Conservation (phyloP, 2,888 invertebrate species). For the Zonitis immaculata region DNA sequence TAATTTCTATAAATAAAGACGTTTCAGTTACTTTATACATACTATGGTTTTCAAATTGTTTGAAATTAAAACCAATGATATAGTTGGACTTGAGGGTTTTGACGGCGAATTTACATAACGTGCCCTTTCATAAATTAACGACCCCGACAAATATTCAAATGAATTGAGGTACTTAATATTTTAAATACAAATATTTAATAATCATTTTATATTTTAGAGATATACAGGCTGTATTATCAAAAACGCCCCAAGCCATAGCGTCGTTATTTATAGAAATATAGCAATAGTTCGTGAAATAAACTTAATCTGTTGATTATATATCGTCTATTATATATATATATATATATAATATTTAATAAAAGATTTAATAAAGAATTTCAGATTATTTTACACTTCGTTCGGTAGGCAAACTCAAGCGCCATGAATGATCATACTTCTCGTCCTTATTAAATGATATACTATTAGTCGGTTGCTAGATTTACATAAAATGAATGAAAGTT, state of each 20-base stretch:
- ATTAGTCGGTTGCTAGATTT: too few relatives aligned
- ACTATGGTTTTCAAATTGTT: conserved; percentile 7
- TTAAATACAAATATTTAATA: not conserved
- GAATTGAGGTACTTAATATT: not conserved
- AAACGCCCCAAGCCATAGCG: not conserved
- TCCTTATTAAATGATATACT: too few relatives aligned
- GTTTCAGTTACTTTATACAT: conserved; percentile 14
- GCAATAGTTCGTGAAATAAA: too few relatives aligned
- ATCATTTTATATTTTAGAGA: not conserved
- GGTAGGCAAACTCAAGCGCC: too few relatives aligned
- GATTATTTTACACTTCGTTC: too few relatives aligned
- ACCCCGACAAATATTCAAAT: not conserved
- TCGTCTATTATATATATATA: too few relatives aligned
- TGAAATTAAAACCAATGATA: not conserved
- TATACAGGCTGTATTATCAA: not conserved
- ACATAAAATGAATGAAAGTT: too few relatives aligned
- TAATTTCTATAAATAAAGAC: conserved; percentile 22
- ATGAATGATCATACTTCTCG: too few relatives aligned
- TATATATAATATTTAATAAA: too few relatives aligned
- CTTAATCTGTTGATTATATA: too few relatives aligned
- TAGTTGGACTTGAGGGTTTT: not conserved
- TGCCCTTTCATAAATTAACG: not conserved
- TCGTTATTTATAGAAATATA: too few relatives aligned
- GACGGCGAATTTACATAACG: not conserved
- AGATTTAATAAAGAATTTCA: too few relatives aligned